A percentile compares a stretch with the other conserved stretches of the same genome.
Conservation (phyloP, 2,888 invertebrate species). For the Eledona agricola region DNA sequence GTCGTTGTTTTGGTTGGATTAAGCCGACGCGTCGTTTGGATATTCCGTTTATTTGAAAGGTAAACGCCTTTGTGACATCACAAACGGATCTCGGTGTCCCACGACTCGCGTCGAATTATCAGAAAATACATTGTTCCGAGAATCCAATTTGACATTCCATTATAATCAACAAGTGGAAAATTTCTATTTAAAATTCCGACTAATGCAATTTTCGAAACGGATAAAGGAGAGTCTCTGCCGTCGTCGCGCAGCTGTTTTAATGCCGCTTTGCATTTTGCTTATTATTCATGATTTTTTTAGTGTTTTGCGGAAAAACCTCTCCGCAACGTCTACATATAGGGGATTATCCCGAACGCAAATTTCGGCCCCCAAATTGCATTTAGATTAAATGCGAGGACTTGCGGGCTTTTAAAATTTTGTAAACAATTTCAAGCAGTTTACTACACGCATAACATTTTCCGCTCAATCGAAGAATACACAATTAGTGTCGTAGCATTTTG, state of each 20-base stretch:
- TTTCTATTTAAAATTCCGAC: constrained; percentile 32
- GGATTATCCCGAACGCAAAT: too few relatives aligned
- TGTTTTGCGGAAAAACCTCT: too few relatives aligned
- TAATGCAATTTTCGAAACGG: constrained; percentile 24
- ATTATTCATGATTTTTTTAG: constrained; percentile 16
- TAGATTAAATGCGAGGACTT: too few relatives aligned
- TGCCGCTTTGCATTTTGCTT: not conserved
- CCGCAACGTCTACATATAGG: too few relatives aligned
- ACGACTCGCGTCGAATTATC: constrained; percentile 15
- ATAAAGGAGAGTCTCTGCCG: constrained; percentile 7
- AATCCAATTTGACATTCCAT: constrained; percentile 30
- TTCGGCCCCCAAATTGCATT: too few relatives aligned
- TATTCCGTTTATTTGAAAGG: constrained; percentile 17
- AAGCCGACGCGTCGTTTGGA: too few relatives aligned
- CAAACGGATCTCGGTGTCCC: constrained; percentile 5
- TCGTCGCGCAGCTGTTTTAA: constrained; percentile 1
- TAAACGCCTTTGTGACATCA: constrained; percentile 10
- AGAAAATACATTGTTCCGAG: constrained; percentile 22
- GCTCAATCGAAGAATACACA: too few relatives aligned
- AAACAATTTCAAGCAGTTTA: too few relatives aligned
- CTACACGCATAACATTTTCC: too few relatives aligned
- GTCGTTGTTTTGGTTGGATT: too few relatives aligned
- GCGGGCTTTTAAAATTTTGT: too few relatives aligned
- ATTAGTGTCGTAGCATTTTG: too few relatives aligned
- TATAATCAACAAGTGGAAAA: constrained; percentile 36